Evolutionary conservation across 2,113 vertebrate species (phyloP).

Genomic region (Psittacula cyanocephala): DNA sequence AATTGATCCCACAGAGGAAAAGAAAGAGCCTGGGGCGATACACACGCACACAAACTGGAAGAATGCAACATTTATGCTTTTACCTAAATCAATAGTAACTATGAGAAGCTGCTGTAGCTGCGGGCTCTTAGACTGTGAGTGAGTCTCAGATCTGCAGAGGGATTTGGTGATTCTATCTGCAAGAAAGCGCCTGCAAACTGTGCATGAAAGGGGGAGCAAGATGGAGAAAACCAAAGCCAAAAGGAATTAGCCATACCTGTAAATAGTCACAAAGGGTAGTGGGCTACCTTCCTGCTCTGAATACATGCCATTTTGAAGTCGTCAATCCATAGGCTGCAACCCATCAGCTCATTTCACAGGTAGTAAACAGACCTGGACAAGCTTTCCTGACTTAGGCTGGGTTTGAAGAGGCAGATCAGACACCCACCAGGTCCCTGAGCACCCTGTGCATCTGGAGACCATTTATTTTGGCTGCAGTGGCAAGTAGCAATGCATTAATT

Average conservation of each 20-base stretch:
- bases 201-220: background rate
- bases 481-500: slow-evolving; percentile 4
- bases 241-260: background rate
- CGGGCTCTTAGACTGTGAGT: background rate
- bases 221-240: background rate
- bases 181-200: background rate
- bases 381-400: background rate
- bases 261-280: background rate
- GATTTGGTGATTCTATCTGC: background rate
- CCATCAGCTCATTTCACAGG: background rate
- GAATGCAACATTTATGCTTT: slow-evolving; percentile 4
- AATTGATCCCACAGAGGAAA: slow-evolving; percentile 53
- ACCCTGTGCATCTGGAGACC: background rate
- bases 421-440: background rate
- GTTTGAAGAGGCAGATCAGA: background rate
- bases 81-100: slow-evolving; percentile 26
- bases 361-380: background rate
- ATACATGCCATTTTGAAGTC: background rate
- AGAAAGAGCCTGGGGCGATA: background rate
- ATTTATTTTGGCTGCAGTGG: slow-evolving; percentile 7
- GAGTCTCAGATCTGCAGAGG: background rate
- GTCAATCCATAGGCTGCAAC: background rate
- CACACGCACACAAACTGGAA: background rate
- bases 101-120: background rate
- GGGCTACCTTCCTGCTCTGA: background rate